Percentiles rank a stretch among this genome's conserved stretches.
Evolutionary conservation across 2,113 vertebrate genomes (phyloP).

Genomic region (Propithecus coquereli): DNA sequence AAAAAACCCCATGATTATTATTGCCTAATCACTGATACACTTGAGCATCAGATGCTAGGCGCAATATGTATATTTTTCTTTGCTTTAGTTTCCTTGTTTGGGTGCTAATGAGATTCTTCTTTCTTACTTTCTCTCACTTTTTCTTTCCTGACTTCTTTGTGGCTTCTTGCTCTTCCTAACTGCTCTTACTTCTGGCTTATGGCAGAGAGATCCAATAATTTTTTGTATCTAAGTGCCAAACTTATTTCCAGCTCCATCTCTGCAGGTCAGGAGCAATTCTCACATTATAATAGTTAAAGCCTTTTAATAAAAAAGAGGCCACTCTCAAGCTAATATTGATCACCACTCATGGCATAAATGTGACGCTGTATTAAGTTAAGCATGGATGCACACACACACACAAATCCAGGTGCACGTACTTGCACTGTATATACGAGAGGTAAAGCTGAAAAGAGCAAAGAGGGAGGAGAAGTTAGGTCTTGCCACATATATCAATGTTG

Average conservation of each 20-base stretch:
- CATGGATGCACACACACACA: not conserved
- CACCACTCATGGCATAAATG: not conserved
- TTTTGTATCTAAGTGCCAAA: not conserved
- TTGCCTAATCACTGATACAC: not conserved
- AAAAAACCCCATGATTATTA: not conserved
- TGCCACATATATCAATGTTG: not conserved
- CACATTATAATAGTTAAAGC: not conserved
- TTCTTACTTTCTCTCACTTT: not conserved
- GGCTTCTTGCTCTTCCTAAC: not conserved
- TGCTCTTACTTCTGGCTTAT: not conserved
- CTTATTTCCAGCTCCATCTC: not conserved
- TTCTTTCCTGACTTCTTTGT: not conserved
- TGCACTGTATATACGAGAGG: not conserved
- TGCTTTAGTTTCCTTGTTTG: not conserved
- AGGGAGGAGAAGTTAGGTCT: not conserved
- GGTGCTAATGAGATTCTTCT: not conserved
- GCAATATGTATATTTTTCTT: not conserved
- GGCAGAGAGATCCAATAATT: not conserved
- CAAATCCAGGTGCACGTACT: not conserved
- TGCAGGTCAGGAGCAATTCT: not conserved
- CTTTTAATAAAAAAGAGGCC: not conserved
- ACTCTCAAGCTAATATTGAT: not conserved
- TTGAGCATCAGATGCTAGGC: fast-evolving
- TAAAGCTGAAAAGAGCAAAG: not conserved
- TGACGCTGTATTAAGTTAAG: not conserved